A percentile compares a stretch with the other conserved stretches of the same genome.
Evolutionary conservation across 2,113 vertebrate genomes (phyloP).

Genomic region (Quiscalus mexicanus): DNA sequence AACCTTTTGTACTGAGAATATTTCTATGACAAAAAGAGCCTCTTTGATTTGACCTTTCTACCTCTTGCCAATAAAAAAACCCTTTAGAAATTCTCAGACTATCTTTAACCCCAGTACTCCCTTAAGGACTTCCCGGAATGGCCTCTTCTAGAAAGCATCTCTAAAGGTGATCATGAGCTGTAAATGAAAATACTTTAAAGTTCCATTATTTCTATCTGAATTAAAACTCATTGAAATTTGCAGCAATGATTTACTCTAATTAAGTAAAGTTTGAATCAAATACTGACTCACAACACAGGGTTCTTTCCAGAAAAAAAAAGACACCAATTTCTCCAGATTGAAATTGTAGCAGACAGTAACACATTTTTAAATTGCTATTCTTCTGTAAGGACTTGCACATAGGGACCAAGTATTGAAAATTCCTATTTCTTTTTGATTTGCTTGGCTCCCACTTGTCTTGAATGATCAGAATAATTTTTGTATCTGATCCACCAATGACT

Average conservation of each 20-base stretch:
- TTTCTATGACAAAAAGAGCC: neutral
- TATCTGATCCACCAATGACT: neutral
- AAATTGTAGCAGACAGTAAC: neutral
- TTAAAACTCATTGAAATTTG: neutral
- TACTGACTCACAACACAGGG: neutral
- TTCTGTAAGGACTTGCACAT: neutral
- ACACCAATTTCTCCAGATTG: neutral
- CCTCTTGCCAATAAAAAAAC: neutral
- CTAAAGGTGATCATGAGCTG: neutral
- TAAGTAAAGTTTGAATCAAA: neutral
- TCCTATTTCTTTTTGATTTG: neutral
- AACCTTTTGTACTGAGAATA: neutral
- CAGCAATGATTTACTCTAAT: slow-evolving; percentile 9
- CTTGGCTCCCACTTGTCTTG: neutral
- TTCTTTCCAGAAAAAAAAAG: neutral
- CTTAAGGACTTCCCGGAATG: neutral
- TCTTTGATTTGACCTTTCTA: neutral
- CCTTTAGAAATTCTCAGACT: neutral
- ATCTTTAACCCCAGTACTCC: neutral
- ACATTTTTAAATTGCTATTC: neutral
- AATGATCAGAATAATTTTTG: neutral
- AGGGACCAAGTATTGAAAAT: neutral
- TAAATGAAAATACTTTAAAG: neutral
- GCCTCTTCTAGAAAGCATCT: neutral
- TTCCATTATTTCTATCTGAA: neutral